Conservation (phyloP, 2,888 invertebrate genomes). For the Agonopterix subpropinquella region DNA sequence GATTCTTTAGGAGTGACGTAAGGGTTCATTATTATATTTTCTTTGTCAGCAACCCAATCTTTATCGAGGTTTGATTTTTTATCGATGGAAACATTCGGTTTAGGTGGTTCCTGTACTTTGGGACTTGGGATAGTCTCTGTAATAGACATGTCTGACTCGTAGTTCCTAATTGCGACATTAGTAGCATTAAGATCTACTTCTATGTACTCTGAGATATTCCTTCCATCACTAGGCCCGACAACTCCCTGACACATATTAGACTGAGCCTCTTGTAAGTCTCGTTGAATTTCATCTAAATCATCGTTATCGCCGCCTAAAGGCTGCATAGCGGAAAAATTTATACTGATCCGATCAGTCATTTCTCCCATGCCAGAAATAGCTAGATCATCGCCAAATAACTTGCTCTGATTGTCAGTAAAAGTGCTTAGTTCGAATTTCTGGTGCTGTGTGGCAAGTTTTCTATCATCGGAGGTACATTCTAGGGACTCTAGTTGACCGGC, state of each 20-base stretch:
- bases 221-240: constrained; percentile 8
- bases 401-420: constrained; percentile 46
- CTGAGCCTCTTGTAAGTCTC: constrained; percentile 27
- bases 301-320: constrained; percentile 25
- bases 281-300: constrained; percentile 55
- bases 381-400: constrained; percentile 45
- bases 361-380: constrained; percentile 33
- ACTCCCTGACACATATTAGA: constrained; percentile 14
- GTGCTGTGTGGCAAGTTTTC: constrained; percentile 24
- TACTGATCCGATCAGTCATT: constrained; percentile 40
- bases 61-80: constrained; percentile 21
- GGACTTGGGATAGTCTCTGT: constrained; percentile 51
- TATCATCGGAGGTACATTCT: constrained; percentile 33
- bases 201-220: constrained; percentile 46
- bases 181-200: constrained; percentile 58
- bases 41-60: constrained; percentile 54
- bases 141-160: constrained; percentile 58
- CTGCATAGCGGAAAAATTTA: constrained; percentile 51
- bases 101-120: constrained; percentile 43
- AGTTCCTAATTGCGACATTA: constrained; percentile 25
- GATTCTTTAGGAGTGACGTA: constrained; percentile 41
- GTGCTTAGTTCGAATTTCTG: constrained; percentile 49
- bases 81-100: constrained; percentile 20
- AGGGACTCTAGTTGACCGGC: constrained; percentile 36
- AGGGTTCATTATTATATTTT: constrained; percentile 56